phyloP scores from a whole-genome alignment of 2,888 invertebrate species.

The Tetragonula carbonaria region DNA sequence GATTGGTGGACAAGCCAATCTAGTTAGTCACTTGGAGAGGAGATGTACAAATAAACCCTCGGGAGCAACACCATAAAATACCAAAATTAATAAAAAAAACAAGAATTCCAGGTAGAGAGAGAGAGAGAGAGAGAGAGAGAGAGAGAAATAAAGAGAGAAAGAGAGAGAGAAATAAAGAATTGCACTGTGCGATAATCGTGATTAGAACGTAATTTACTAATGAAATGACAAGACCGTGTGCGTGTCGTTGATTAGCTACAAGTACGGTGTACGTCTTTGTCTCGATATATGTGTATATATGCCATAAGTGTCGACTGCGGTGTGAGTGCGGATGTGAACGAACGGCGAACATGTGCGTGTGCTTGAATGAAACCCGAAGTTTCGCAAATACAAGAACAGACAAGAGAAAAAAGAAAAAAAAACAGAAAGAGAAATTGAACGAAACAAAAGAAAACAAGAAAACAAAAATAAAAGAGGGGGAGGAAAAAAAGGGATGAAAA shows the following conservation, averaged over 20 bases:
- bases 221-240: neutral
- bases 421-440: neutral
- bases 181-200: constrained; percentile 20
- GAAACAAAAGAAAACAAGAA: neutral
- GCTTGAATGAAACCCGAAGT: constrained; percentile 2
- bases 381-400: neutral
- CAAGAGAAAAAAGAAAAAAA: neutral
- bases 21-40: constrained; percentile 62
- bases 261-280: neutral
- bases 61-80: constrained; percentile 48
- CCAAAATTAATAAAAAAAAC: neutral
- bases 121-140: neutral
- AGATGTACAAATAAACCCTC: constrained; percentile 39
- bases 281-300: neutral
- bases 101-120: no score
- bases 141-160: neutral
- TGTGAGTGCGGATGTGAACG: constrained; percentile 24
- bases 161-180: constrained; percentile 21
- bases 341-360: constrained; percentile 19
- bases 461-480: no score
- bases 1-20: constrained; percentile 30
- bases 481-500: neutral
- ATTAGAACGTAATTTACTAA: constrained; percentile 32
- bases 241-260: constrained; percentile 3
- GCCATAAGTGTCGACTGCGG: neutral